A percentile compares a stretch with the other conserved stretches of the same genome.
Conservation (phyloP, 92 coral and sea anemone genomes). For the Epizoanthus illoricatus region DNA sequence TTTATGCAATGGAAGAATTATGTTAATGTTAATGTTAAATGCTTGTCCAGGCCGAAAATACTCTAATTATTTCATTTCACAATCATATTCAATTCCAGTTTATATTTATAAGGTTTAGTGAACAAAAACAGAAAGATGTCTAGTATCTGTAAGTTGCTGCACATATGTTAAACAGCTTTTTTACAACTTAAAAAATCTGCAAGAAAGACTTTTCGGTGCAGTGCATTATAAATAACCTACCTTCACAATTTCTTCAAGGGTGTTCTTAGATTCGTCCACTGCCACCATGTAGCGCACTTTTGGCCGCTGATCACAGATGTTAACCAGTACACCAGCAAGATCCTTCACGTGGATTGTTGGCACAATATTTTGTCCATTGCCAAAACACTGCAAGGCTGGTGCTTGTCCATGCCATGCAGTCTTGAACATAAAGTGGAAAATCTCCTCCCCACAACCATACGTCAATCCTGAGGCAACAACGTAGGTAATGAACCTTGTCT, state of each 20-base stretch:
- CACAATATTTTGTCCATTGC: conserved; percentile 91
- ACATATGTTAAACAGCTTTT: no score
- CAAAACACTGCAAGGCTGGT: conserved; percentile 98
- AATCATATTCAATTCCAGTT: no score
- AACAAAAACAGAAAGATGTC: no score
- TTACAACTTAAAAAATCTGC: no score
- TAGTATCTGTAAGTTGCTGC: no score
- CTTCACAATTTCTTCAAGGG: conserved; percentile 99
- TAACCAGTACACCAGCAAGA: conserved; percentile 80
- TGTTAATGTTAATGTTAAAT: no score
- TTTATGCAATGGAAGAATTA: no score
- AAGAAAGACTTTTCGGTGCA: neutral
- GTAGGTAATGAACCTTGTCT: conserved; percentile 85
- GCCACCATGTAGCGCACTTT: conserved; percentile 95
- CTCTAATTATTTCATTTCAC: no score
- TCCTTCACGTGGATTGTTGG: conserved; percentile 92
- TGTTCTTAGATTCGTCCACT: conserved; percentile 95
- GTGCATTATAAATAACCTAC: conserved; percentile 28
- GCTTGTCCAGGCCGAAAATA: no score
- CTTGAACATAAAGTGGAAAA: conserved; percentile 93
- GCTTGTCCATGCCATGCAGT: conserved; percentile 98
- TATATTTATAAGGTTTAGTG: no score
- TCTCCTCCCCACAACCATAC: conserved; percentile 98
- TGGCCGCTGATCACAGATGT: conserved; percentile 92
- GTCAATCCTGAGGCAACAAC: conserved; percentile 94